Evolutionary conservation across 2,113 vertebrate genomes (phyloP).

Genomic region (Saguinus midas): DNA sequence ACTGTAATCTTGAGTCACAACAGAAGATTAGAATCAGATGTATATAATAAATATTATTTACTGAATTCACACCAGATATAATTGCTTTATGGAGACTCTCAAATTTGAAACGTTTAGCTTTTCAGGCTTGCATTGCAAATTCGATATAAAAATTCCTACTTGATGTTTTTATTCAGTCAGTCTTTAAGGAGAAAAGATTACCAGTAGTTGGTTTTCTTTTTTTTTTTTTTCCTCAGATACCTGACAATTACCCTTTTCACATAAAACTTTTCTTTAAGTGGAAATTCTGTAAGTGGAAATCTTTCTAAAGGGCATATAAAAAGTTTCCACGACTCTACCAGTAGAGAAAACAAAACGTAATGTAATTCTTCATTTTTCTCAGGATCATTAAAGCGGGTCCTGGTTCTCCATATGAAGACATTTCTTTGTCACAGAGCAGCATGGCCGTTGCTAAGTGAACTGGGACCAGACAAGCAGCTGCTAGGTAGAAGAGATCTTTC

Average conservation of each 20-base stretch:
- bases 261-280: neutral
- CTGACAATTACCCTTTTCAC: neutral
- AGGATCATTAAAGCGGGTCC: neutral
- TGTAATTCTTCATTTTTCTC: neutral
- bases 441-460: neutral
- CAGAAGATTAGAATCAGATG: neutral
- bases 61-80: neutral
- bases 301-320: neutral
- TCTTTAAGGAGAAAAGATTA: neutral
- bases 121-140: neutral
- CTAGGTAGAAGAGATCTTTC: neutral
- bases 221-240: neutral
- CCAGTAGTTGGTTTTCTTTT: neutral
- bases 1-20: neutral
- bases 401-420: neutral
- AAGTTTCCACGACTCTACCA: neutral
- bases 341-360: neutral
- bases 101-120: neutral
- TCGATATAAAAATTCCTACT: neutral
- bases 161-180: neutral
- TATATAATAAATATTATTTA: neutral
- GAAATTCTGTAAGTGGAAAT: slow-evolving; percentile 1
- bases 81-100: neutral
- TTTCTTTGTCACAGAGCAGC: neutral
- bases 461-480: neutral